Percentiles rank a stretch among this genome's conserved stretches.
Conservation (phyloP, 2,113 vertebrate genomes). For the Percina caprodes region DNA sequence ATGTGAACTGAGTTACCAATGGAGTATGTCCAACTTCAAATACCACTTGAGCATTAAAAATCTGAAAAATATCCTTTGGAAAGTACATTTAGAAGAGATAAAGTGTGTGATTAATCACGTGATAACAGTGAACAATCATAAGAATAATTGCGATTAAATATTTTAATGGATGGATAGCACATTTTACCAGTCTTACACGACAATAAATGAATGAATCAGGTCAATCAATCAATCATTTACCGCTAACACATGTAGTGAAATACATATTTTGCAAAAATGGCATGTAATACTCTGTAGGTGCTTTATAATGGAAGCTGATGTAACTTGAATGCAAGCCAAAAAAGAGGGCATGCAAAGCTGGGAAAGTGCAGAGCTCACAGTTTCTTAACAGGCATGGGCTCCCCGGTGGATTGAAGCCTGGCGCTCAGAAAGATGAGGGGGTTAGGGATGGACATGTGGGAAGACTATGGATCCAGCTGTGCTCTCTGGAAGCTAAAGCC, state of each 20-base stretch:
- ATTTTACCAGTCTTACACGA: background rate
- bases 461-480: constrained; percentile 70
- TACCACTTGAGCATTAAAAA: too few species aligned
- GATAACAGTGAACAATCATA: too few species aligned
- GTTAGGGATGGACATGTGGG: constrained; percentile 71
- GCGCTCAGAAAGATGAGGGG: constrained; percentile 55
- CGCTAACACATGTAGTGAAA: background rate
- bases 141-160: too few species aligned
- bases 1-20: too few species aligned
- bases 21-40: too few species aligned
- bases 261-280: background rate
- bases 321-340: constrained; percentile 44
- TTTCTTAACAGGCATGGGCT: constrained; percentile 61
- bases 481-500: constrained; percentile 64
- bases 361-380: constrained; percentile 57
- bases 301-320: constrained; percentile 39
- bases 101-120: too few species aligned
- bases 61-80: too few species aligned
- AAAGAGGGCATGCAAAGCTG: constrained; percentile 16
- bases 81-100: too few species aligned
- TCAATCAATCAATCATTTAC: background rate
- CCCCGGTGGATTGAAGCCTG: constrained; percentile 46
- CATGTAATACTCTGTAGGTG: background rate
- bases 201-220: background rate
- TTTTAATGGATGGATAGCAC: too few species aligned